Evolutionary conservation across 2,797 vertebrate genomes (phyloP), one percentile per base, ranked within the genome.

Genomic region (Sternarchorhynchus goeldii): DNA sequence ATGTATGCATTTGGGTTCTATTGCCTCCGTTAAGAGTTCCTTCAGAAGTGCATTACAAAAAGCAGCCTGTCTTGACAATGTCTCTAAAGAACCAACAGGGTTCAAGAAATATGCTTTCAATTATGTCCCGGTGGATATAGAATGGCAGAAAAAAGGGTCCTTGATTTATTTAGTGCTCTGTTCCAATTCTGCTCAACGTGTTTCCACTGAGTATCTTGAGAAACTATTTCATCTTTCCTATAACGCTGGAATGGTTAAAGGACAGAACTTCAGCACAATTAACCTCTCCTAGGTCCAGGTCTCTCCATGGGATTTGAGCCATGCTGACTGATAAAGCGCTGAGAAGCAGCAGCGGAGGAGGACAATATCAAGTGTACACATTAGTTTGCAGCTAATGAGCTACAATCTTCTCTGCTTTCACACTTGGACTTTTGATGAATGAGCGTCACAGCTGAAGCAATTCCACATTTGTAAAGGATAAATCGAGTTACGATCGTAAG

Each of bases 141-240:
- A 86, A 91, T 90, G 85, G 87, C 89, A 81, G 81, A 78, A 84
- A 68, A 79, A 89, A 86, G 83, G 83, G 87, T 87, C 82, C 87
- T 92, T 95, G 94, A 96, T 96, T 96, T 96, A 96, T 96, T 94
- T 93, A 87, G 88, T 94, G 91, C 93, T 94, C 92, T 90, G 86
- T 89, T 94, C 89, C 93, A 94, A 93, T 95, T 95, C 95, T 93
- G 94, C 92, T 93, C 91, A 90, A 92, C 91, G 91, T 93, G 90
- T 92, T 94, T 93, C 92, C 91, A 92, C 87, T 83, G 89, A 94
- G 94, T 91, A 91, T 90, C 93, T 93, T 91, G 89, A 94, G 90
- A 95, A 94, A 95, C 92, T 92, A 95, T 94, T 95, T 95, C 92
- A 94, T 94, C 91, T 92, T 92, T 94, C 88, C 90, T 92, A 91